Conservation (phyloP, 2,888 invertebrate species). For the Nomada hirtipes region DNA sequence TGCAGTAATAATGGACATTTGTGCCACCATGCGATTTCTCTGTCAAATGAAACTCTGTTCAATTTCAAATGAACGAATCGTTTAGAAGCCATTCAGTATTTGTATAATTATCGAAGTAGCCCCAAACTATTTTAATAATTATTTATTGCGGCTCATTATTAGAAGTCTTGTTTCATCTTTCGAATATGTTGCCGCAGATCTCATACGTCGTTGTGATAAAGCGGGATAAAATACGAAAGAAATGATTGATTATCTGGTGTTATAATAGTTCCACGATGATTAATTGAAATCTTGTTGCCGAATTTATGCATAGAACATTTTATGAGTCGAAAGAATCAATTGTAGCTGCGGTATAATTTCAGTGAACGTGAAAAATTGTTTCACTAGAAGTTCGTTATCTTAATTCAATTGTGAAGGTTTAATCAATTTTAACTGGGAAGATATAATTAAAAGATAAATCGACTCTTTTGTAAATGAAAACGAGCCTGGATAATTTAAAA, state of each 20-base stretch:
- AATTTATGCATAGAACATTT: not conserved
- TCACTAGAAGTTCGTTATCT: constrained; percentile 1
- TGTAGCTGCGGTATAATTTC: not conserved
- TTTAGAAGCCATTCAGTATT: too few relatives aligned
- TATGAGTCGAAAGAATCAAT: not conserved
- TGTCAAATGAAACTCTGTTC: not conserved
- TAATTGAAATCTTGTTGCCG: not conserved
- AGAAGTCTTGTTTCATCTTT: too few relatives aligned
- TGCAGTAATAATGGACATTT: not conserved
- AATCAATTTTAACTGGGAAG: constrained; percentile 13
- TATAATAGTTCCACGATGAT: too few relatives aligned
- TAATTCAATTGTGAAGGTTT: constrained; percentile 15
- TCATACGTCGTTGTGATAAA: too few relatives aligned
- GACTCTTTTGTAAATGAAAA: constrained; percentile 10
- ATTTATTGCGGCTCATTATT: too few relatives aligned
- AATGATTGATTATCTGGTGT: too few relatives aligned
- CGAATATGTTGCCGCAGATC: too few relatives aligned
- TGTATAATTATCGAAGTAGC: too few relatives aligned
- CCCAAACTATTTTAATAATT: too few relatives aligned
- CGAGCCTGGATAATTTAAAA: not conserved
- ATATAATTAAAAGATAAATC: constrained; percentile 21
- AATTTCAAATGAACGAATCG: too few relatives aligned
- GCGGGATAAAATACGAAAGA: too few relatives aligned
- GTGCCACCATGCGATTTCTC: not conserved
- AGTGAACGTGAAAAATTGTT: not conserved